phyloP scores from a whole-genome alignment of 1,140 invertebrate species.

The Melanaphis sacchari region DNA sequence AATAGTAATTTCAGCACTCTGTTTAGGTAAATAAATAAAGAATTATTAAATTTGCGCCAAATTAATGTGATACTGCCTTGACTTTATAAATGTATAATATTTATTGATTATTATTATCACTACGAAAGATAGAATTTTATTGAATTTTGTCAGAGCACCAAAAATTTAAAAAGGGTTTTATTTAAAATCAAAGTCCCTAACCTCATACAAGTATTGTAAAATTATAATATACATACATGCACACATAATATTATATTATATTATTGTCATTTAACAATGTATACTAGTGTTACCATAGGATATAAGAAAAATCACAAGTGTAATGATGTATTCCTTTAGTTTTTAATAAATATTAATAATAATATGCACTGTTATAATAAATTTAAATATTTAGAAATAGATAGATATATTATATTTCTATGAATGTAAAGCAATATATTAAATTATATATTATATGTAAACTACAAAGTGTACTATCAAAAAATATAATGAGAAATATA shows the following conservation, averaged over 20 bases:
- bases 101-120: slow-evolving; percentile 42
- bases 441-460: background rate
- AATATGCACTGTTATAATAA: slow-evolving; percentile 46
- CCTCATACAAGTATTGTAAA: background rate
- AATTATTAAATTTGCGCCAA: slow-evolving; percentile 47
- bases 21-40: slow-evolving; percentile 25
- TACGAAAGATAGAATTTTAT: background rate
- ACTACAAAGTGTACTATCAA: background rate
- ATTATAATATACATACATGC: background rate
- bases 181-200: background rate
- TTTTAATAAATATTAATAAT: slow-evolving; percentile 34
- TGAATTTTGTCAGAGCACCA: background rate
- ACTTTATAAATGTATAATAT: background rate
- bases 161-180: background rate
- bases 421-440: slow-evolving; percentile 18
- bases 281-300: slow-evolving; percentile 53
- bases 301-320: slow-evolving; percentile 55
- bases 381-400: slow-evolving; percentile 35
- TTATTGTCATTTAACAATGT: slow-evolving; percentile 46
- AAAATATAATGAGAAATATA: background rate
- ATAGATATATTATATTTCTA: slow-evolving; percentile 18
- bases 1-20: slow-evolving; percentile 20
- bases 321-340: slow-evolving; percentile 55
- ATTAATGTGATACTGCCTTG: slow-evolving; percentile 50
- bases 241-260: background rate